A percentile compares a stretch with the other conserved stretches of the same genome.
Evolutionary conservation across 1,140 invertebrate genomes (phyloP).

Genomic region (Myzus persicae): DNA sequence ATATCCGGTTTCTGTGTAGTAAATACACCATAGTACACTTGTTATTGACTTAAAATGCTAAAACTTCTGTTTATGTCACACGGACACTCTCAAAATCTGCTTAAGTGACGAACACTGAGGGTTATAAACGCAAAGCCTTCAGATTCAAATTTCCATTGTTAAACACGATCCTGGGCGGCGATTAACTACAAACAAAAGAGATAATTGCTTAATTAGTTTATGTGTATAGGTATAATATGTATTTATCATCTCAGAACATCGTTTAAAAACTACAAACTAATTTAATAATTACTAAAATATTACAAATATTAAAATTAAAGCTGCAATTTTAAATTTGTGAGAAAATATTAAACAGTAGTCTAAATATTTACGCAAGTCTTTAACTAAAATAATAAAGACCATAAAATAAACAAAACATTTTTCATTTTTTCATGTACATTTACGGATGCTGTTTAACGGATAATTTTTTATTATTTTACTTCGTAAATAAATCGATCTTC

Average conservation of each 20-base stretch:
- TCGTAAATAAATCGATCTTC: background rate
- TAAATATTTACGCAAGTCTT: background rate
- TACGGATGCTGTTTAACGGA: background rate
- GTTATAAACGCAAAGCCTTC: conserved; percentile 39
- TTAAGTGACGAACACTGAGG: background rate
- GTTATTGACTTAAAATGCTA: conserved; percentile 25
- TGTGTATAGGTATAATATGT: background rate
- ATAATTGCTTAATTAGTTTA: conserved; percentile 51
- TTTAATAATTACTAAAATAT: background rate
- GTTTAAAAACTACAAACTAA: background rate
- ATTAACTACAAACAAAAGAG: conserved; percentile 47
- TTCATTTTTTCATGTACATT: background rate
- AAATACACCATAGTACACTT: conserved; percentile 37
- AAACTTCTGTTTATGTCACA: background rate
- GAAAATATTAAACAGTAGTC: background rate
- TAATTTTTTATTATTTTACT: background rate
- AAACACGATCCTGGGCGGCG: conserved; percentile 39
- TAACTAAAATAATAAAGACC: background rate
- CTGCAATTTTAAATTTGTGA: background rate
- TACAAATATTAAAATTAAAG: background rate
- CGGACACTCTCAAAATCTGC: background rate
- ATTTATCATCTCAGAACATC: background rate
- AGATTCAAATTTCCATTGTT: conserved; percentile 56
- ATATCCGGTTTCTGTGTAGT: conserved; percentile 50
- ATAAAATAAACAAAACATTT: background rate